Evolutionary conservation across 2,888 invertebrate genomes (phyloP).

Genomic region (Teleiodes luculella): DNA sequence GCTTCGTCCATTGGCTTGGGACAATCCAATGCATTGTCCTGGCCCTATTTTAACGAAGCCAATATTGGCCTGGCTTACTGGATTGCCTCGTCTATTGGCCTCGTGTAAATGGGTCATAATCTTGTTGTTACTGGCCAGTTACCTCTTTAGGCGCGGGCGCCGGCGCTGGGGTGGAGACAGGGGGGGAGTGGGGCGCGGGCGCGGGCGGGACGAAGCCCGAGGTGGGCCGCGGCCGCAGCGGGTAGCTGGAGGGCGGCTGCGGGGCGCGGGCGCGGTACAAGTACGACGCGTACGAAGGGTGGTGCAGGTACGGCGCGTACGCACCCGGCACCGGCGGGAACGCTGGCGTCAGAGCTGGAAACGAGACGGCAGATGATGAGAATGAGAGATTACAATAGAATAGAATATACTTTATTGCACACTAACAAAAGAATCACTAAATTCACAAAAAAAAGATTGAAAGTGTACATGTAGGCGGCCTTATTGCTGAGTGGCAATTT

Average conservation of each 20-base stretch:
- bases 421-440: too few relatives aligned
- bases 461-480: too few relatives aligned
- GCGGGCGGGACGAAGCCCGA: conserved; percentile 69
- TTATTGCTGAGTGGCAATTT: too few relatives aligned
- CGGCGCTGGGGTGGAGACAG: conserved; percentile 55
- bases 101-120: too few relatives aligned
- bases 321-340: conserved; percentile 55
- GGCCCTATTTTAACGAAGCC: too few relatives aligned
- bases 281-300: conserved; percentile 55
- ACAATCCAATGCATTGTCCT: too few relatives aligned
- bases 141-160: conserved; percentile 63
- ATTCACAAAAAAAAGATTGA: too few relatives aligned
- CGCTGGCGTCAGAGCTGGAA: conserved; percentile 32
- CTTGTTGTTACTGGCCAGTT: conserved; percentile 49
- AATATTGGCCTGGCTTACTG: too few relatives aligned
- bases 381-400: too few relatives aligned
- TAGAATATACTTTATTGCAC: too few relatives aligned
- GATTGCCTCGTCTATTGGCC: too few relatives aligned
- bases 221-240: conserved; percentile 59
- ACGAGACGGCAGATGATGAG: not conserved
- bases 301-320: conserved; percentile 62
- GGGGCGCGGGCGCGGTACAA: conserved; percentile 65
- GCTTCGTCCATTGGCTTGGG: too few relatives aligned
- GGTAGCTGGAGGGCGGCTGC: conserved; percentile 52
- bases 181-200: conserved; percentile 64